Base-by-base conservation (phyloP, 2,888 invertebrate species). In the Ethmia dodecea region DNA sequence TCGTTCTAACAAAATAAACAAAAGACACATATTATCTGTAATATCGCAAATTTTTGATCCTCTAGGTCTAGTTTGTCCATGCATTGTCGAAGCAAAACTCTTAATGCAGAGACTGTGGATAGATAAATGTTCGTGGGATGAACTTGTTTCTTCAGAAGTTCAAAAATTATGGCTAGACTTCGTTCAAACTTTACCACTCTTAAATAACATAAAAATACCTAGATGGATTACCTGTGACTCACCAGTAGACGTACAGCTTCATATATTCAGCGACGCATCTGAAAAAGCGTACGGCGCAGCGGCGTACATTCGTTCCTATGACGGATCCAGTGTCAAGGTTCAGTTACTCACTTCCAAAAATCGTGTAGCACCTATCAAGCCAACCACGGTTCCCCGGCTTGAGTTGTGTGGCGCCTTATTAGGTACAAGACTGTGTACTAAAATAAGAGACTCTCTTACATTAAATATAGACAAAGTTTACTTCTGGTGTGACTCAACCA, bases 401-500 rank as follows among this genome's bases (percentile, higher is more conserved):
- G 46, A 46, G 15, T 28, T 43, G 5, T 46, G 45, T 14, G 41
- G 35, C 5, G 45, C 45, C 1, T n/a, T 43, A 8, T 3, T 40
- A 5, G 39, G 10, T 15, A 9, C 41, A 33, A 34, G 34, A 10
- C 11, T 46, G 16, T 26, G 16, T 18, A 26, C 20, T 12, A 40
- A 43, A 13, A 30, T 41, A 13, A 3, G 8, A 3, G 2, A 12
- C 1, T 36, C 36, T 10, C 28, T 33, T 10, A 30, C 30, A 1
- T 6, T 40, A 13, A 11, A 18, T 2, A 15, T 35, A 3, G 16
- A 8, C 16, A n/a, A 31, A 3, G 9, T n/a, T 9, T 14, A 14
- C 4, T 38, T 33, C 12, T 41, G 35, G 41, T 38, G 32, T 9
- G 54, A 59, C 27, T 55, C 55, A 1, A 49, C 42, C 2, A 45